Conservation (phyloP, 2,888 invertebrate genomes). For the Steinernema carpocapsae region DNA sequence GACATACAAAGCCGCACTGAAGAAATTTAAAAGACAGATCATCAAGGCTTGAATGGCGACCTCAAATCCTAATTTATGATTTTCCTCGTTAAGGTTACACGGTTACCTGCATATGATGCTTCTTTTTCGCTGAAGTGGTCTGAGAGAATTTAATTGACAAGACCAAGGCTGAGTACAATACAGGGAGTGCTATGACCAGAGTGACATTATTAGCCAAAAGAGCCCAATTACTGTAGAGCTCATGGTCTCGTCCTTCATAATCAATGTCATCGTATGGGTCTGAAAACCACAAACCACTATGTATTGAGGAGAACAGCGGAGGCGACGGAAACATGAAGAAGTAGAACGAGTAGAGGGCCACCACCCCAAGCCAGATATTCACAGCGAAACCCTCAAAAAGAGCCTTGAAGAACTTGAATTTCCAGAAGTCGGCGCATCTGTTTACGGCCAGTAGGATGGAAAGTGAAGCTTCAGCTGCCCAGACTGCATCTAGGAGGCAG, state of each 20-base stretch:
- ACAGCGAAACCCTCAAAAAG: background rate
- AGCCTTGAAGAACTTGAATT: background rate
- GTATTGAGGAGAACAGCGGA: background rate
- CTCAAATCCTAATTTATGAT: too few species aligned
- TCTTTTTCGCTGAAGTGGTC: background rate
- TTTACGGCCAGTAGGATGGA: constrained; percentile 11
- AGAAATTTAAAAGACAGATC: constrained; percentile 13
- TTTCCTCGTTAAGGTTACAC: too few species aligned
- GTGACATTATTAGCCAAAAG: background rate
- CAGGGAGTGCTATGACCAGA: background rate
- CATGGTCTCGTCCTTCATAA: background rate
- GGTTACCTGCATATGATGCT: constrained; percentile 30
- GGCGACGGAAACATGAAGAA: background rate
- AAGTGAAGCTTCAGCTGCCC: constrained; percentile 12
- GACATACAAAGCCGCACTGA: constrained; percentile 16
- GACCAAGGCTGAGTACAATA: background rate
- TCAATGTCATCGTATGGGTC: background rate
- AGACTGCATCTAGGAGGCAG: background rate
- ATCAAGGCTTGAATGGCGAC: constrained; percentile 18
- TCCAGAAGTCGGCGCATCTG: constrained; percentile 20
- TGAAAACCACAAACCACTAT: background rate
- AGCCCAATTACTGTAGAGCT: background rate
- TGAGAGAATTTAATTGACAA: constrained; percentile 7
- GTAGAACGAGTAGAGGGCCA: background rate
- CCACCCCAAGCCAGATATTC: background rate